A percentile compares a stretch with the other conserved stretches of the same genome.
Conservation (phyloP, 2,797 vertebrate species). For the Philypnodon macrostomus region DNA sequence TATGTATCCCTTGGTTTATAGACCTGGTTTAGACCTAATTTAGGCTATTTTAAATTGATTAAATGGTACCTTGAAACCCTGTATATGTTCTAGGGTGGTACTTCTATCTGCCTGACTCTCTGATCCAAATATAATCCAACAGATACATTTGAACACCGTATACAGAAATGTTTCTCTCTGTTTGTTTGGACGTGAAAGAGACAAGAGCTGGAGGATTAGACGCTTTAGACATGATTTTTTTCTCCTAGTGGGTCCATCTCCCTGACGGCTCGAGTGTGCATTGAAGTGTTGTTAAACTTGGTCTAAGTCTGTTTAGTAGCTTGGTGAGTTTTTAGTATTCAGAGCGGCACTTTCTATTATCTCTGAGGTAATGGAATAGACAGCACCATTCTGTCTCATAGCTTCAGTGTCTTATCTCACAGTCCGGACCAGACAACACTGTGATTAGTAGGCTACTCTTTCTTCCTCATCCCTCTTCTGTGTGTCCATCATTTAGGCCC, state of each 20-base stretch:
- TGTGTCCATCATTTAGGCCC: conserved; percentile 50
- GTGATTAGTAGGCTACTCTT: conserved; percentile 47
- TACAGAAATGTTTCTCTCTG: conserved; percentile 24
- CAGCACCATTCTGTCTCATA: conserved; percentile 53
- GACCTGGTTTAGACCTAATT: too few relatives aligned
- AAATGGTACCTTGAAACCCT: too few relatives aligned
- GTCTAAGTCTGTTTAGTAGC: conserved; percentile 37
- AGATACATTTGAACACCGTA: conserved; percentile 2
- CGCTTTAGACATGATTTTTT: conserved; percentile 18
- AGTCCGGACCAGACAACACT: conserved; percentile 33
- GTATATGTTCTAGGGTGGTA: too few relatives aligned
- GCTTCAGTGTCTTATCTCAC: conserved; percentile 40
- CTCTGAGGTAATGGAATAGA: conserved; percentile 64
- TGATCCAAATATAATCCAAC: conserved; percentile 13
- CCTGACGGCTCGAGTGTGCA: conserved; percentile 37
- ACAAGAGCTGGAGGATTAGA: conserved; percentile 25
- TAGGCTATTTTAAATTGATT: too few relatives aligned
- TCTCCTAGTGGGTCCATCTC: conserved; percentile 30
- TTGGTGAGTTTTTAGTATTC: conserved; percentile 69
- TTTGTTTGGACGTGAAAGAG: background rate
- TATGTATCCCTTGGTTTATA: too few relatives aligned
- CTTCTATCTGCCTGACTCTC: too few relatives aligned
- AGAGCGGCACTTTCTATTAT: conserved; percentile 63
- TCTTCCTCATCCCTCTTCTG: conserved; percentile 13
- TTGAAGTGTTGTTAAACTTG: conserved; percentile 41